Base-by-base conservation (phyloP, 2,113 vertebrate species). In the Pipra filicauda region DNA sequence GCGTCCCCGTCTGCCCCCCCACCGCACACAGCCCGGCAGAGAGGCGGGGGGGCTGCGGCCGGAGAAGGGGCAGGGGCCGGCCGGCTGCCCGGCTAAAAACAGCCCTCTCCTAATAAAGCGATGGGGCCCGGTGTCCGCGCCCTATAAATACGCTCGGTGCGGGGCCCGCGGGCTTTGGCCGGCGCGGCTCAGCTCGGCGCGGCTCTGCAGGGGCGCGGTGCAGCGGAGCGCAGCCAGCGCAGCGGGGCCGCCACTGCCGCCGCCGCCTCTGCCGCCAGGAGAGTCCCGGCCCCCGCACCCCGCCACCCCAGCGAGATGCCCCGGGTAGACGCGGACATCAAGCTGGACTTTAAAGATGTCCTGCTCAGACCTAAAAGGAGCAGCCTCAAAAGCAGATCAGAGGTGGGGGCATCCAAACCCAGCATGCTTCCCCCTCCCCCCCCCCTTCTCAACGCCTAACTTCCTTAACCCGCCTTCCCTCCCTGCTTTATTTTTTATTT, bases 291-390 rank as follows among this genome's bases (percentile, higher is more conserved):
- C n/a, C 54, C 66, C 44, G 57, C 64, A 13, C 35, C 55, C 48
- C 20, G 20, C 37, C 66, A 72, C 20, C 49, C 37, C 95, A 62
- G 75, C 97, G 62, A 94, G 96, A 99, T 99, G 99, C 99, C 99
- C 91, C 98, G 99, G 26, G 98, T 99, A 90, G 99, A 99, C 80
- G 98, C 98, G 33, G 99, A 99, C 97, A 98, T 99, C 97, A 99
- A 99, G 93, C 98, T 99, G 97, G 99, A 99, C 99, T 99, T 99
- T 95, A 99, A 99, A 97, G 99, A 99, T 97, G 99, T 99, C 93
- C 98, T 99, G 88, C 98, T 99, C 92, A 98, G 99, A 98, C 99
- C 99, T 82, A 99, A 99, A 91, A 98, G 99, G 95, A 99, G 99
- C 98, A 99, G 99, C 97, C 98, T 99, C 80, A 99, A 98, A 98